These are phyloP conservation scores for Pollenia griseotomentosa DNA, from an alignment of 2,888 invertebrate genomes.

Conservation along the genomic window DNA sequence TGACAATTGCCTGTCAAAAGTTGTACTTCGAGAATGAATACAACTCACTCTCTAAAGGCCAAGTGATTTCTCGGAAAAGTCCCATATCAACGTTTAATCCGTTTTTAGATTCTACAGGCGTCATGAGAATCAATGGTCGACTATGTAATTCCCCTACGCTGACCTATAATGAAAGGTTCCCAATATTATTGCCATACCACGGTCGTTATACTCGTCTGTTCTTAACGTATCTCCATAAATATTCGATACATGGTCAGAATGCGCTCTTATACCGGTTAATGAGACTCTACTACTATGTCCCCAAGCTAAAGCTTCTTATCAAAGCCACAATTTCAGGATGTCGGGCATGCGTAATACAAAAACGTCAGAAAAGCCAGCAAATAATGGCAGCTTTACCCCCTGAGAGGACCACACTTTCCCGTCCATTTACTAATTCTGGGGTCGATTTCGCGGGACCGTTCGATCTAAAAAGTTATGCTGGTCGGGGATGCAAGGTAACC, in stretches of 20 bases:
- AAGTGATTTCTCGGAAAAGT: conserved; percentile 10
- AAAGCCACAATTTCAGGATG: conserved; percentile 4
- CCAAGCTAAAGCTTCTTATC: background rate
- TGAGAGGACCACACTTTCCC: conserved; percentile 20
- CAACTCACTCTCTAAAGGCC: background rate
- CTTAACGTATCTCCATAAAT: background rate
- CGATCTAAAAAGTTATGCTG: conserved; percentile 17
- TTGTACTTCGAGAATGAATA: background rate
- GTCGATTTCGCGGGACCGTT: conserved; percentile 56
- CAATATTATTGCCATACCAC: conserved; percentile 15
- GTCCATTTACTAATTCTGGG: conserved; percentile 39
- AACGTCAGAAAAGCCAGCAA: conserved; percentile 12
- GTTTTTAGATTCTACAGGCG: conserved; percentile 3
- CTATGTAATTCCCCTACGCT: background rate
- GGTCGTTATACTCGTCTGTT: background rate
- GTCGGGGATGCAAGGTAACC: background rate
- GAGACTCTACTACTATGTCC: background rate
- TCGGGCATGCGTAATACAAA: background rate
- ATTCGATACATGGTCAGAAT: conserved; percentile 17
- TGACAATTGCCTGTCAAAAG: conserved; percentile 20
- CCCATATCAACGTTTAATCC: conserved; percentile 16
- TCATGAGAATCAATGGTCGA: conserved; percentile 23
- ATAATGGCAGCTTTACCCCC: conserved; percentile 42
- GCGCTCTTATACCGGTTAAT: background rate
- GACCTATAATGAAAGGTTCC: conserved; percentile 14